These are phyloP conservation scores for Chymomyza caudatula DNA, from an alignment of 2,888 invertebrate genomes.

Conservation along the genomic window DNA sequence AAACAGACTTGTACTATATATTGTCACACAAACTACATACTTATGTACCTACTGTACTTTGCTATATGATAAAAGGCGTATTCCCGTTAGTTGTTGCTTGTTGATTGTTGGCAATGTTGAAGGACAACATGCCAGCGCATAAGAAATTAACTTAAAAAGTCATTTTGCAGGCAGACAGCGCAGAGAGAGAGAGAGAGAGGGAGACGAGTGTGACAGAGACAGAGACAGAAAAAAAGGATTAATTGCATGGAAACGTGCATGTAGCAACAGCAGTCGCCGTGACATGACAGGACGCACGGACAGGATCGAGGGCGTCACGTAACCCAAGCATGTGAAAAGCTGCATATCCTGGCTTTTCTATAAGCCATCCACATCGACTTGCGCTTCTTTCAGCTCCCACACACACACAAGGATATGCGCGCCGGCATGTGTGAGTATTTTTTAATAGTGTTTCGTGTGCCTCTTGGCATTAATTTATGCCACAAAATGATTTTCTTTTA, in stretches of 20 bases:
- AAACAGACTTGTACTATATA: background rate
- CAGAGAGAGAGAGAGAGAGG: background rate
- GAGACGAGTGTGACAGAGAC: conserved; percentile 23
- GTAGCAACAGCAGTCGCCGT: conserved; percentile 16
- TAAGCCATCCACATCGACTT: conserved; percentile 71
- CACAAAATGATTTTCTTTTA: conserved; percentile 76
- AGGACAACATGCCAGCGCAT: conserved; percentile 51
- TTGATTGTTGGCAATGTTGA: conserved; percentile 30
- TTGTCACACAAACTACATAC: background rate
- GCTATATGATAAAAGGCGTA: background rate
- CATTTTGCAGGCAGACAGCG: conserved; percentile 56
- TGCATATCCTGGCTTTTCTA: conserved; percentile 66
- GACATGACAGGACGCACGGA: conserved; percentile 27
- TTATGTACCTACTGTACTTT: no score
- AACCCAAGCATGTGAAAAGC: conserved; percentile 15
- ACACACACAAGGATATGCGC: background rate
- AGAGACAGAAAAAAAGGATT: conserved; percentile 61
- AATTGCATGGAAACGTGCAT: conserved; percentile 56
- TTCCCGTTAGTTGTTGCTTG: background rate
- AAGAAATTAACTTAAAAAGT: conserved; percentile 73
- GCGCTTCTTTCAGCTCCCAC: conserved; percentile 49
- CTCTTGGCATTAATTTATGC: conserved; percentile 76
- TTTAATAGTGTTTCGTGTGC: conserved; percentile 76
- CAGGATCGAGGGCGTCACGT: conserved; percentile 16
- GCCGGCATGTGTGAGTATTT: conserved; percentile 60